phyloP scores from a whole-genome alignment of 2,113 vertebrate genomes.

The Cinclus mexicanus region DNA sequence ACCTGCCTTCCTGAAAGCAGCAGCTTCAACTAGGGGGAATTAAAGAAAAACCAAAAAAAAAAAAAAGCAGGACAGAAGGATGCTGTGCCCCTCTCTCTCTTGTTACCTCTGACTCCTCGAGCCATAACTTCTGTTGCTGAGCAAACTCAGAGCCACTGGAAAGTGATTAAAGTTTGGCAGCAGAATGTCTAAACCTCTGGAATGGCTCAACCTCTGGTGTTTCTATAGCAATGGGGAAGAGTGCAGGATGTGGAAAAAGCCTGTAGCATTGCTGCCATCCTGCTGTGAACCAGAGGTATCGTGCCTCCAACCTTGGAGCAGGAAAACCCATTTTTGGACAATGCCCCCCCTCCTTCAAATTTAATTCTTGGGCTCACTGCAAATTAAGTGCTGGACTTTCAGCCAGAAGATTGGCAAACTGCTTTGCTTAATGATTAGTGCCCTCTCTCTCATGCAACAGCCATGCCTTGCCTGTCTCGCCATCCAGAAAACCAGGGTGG shows the following conservation, averaged over 20 bases:
- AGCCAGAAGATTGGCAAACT: not conserved
- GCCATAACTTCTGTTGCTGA: not conserved
- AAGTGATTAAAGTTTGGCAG: slow-evolving; percentile 5
- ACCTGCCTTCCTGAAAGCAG: not conserved
- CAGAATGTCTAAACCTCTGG: not conserved
- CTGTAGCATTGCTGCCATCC: slow-evolving; percentile 27
- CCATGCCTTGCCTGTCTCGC: not conserved
- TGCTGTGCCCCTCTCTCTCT: not conserved
- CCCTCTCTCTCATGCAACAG: not conserved
- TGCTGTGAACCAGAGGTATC: slow-evolving; percentile 1
- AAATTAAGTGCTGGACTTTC: not conserved
- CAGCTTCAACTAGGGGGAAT: not conserved
- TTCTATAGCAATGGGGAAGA: slow-evolving; percentile 48
- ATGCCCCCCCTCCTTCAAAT: not conserved
- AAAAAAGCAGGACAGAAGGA: not conserved
- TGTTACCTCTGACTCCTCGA: not conserved
- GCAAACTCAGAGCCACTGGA: not conserved
- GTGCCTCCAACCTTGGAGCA: not conserved
- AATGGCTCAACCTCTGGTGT: not conserved
- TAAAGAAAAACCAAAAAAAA: accelerated
- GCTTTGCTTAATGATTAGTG: not conserved
- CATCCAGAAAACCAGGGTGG: not conserved
- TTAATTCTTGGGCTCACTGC: not conserved
- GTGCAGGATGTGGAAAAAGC: not conserved
- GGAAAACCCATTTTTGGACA: not conserved